Base-by-base conservation (phyloP, 1,140 invertebrate genomes). In the Micrasema minimum region DNA sequence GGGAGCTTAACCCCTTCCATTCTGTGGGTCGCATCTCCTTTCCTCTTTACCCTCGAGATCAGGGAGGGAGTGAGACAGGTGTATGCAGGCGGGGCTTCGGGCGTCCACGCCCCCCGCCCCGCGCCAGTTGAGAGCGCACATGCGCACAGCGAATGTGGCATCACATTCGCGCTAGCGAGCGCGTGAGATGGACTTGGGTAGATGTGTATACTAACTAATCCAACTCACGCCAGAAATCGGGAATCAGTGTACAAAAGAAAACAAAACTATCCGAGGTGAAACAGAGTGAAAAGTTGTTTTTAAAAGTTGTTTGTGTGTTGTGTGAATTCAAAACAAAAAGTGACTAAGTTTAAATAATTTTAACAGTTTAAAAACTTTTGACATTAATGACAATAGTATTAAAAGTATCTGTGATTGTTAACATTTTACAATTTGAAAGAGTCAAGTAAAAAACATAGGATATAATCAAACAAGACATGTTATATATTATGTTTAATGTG, bases 151-250 rank as follows among this genome's bases (percentile, higher is more conserved):
- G 57, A 20, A 35, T n/a, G 31, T n/a, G 23, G 31, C 23, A 5
- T 57, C 57, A 62, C 41, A 62, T 23, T 43, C 57, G 41, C 57
- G 38, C 57, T 20, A 20, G 57, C 37, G 37, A 62, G 37, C 57
- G 57, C 11, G 57, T 43, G 41, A 45, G 37, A 62, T 38, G 57
- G 57, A 62, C 57, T 18, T 20, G 38, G 18, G 37, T n/a, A n/a
- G 57, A 10, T 14, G 0, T 20, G 4, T 10, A 31, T 16, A 18
- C 50, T 22, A 9, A 18, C 46, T 16, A n/a, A 16, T 2, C 46
- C 20, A 22, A 51, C 12, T 51, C 48, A 23, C 18, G 18, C 16
- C 1, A 18, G 12, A 41, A 41, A 35, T 35, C 16, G 4, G 23
- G 6, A 10, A 18, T 5, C 22, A 12, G 1, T 20, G 37, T 4